Conservation (phyloP, 2,797 vertebrate species). For the Gymnothorax javanicus region DNA sequence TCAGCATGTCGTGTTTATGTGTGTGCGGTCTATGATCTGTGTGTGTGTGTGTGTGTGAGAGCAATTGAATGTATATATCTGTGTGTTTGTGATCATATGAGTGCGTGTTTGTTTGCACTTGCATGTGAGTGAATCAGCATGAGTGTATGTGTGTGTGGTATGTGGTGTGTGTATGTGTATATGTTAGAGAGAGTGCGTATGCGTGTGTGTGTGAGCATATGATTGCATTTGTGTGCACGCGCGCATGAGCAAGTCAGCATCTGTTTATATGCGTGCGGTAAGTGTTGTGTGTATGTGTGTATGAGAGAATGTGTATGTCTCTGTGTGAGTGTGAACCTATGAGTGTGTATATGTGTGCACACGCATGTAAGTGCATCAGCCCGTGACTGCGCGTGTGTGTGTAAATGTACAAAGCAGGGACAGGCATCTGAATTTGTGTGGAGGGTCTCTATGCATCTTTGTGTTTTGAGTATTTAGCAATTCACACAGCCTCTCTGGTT, state of each 20-base stretch:
- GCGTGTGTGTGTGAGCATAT: no score
- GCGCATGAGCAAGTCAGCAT: no score
- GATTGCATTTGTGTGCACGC: no score
- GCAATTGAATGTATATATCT: neutral
- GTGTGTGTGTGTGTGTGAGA: neutral
- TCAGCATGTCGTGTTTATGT: neutral
- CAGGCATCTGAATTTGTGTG: neutral
- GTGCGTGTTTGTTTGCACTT: neutral
- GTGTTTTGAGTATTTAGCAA: neutral
- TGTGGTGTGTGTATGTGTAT: no score
- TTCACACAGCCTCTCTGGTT: no score
- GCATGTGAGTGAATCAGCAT: neutral
- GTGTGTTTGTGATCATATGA: neutral
- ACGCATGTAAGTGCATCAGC: neutral
- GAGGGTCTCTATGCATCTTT: neutral
- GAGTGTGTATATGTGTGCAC: neutral
- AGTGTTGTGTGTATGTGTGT: no score
- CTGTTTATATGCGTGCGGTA: neutral
- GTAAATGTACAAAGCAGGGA: neutral
- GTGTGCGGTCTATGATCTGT: neutral
- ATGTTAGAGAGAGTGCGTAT: no score
- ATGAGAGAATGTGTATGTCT: no score
- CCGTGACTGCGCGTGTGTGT: neutral
- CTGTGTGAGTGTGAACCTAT: no score
- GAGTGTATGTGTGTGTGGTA: neutral